These are phyloP conservation scores for Centruroides vittatus DNA, from an alignment of 1,140 invertebrate genomes.

Conservation along the genomic window DNA sequence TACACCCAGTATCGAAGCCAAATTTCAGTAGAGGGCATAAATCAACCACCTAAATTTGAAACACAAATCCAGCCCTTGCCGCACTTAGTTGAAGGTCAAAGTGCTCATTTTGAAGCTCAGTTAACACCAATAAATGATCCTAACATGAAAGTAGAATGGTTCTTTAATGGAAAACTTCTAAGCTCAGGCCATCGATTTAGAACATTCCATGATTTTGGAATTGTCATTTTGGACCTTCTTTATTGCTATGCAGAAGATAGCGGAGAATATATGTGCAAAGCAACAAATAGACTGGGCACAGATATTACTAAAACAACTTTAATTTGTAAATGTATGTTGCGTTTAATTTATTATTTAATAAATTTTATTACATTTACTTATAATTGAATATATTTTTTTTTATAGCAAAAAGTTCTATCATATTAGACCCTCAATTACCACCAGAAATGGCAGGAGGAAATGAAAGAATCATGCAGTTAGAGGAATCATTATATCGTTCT, in stretches of 20 bases:
- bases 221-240: constrained; percentile 88
- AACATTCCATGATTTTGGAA: constrained; percentile 92
- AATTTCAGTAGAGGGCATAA: constrained; percentile 40
- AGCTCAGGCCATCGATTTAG: constrained; percentile 70
- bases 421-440: constrained; percentile 87
- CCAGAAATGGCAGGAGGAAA: constrained; percentile 83
- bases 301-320: constrained; percentile 72
- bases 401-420: constrained; percentile 67
- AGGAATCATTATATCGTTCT: constrained; percentile 28
- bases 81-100: constrained; percentile 77
- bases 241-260: constrained; percentile 96
- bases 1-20: constrained; percentile 34
- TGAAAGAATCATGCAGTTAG: constrained; percentile 81
- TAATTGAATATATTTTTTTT: constrained; percentile 8
- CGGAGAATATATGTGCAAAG: constrained; percentile 79
- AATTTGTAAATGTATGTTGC: constrained; percentile 50
- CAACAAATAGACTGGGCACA: constrained; percentile 79
- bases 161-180: constrained; percentile 75
- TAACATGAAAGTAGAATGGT: constrained; percentile 87
- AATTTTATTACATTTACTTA: no score
- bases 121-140: constrained; percentile 83
- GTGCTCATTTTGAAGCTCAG: constrained; percentile 82
- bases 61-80: constrained; percentile 70
- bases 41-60: constrained; percentile 65
- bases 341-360: neutral